Evolutionary conservation across 1,140 invertebrate species (phyloP).

Genomic region (Drosophila triauraria): DNA sequence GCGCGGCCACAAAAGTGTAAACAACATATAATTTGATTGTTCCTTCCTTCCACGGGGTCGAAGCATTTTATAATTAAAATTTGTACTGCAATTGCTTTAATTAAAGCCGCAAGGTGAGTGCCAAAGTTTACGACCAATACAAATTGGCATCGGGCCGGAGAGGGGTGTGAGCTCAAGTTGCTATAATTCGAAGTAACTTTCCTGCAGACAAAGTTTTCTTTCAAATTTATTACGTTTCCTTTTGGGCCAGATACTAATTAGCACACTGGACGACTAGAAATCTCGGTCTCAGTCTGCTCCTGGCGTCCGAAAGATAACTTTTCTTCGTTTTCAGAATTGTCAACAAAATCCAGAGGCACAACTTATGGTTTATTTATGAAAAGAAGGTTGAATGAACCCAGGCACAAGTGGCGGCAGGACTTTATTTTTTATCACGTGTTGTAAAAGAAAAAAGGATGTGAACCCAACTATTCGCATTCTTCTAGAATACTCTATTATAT

Average conservation of each 20-base stretch:
- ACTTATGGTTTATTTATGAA: constrained; percentile 10
- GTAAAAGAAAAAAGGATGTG: background rate
- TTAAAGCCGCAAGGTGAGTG: constrained; percentile 70
- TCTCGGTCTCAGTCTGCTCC: constrained; percentile 6
- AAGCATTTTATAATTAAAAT: constrained; percentile 73
- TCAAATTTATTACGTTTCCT: constrained; percentile 46
- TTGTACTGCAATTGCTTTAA: constrained; percentile 74
- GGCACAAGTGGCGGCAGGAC: constrained; percentile 2
- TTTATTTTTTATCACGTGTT: background rate
- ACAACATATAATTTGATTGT: constrained; percentile 68
- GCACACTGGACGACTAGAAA: constrained; percentile 7
- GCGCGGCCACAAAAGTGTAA: constrained; percentile 58
- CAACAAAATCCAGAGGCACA: constrained; percentile 15
- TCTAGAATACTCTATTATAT: background rate
- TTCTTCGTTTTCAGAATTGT: constrained; percentile 12
- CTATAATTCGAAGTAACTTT: constrained; percentile 42
- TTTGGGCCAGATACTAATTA: constrained; percentile 43
- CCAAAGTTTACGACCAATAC: constrained; percentile 63
- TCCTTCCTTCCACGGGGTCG: constrained; percentile 5
- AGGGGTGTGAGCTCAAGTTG: constrained; percentile 5
- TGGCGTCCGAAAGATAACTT: constrained; percentile 30
- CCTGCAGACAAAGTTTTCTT: constrained; percentile 43
- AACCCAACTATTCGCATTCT: background rate
- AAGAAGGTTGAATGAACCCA: constrained; percentile 17
- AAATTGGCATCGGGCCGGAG: constrained; percentile 33